Conservation (phyloP, 2,113 vertebrate species). For the Cranoglanis bouderius region DNA sequence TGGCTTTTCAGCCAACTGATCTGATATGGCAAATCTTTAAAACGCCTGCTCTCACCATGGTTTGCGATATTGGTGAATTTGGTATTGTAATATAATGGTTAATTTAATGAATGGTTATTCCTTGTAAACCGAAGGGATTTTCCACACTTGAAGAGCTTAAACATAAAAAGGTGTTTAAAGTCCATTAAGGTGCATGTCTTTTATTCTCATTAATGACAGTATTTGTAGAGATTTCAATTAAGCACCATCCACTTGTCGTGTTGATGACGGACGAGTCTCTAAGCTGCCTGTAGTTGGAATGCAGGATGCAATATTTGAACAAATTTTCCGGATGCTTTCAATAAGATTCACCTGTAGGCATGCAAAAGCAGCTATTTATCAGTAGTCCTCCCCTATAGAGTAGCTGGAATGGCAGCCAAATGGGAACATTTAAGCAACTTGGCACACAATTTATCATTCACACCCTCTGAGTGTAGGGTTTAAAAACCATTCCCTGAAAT, state of each 20-base stretch:
- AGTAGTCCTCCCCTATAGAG: background rate
- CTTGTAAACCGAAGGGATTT: background rate
- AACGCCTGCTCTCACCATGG: background rate
- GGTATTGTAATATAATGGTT: background rate
- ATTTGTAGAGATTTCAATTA: background rate
- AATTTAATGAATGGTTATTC: background rate
- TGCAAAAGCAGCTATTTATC: background rate
- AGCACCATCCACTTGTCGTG: background rate
- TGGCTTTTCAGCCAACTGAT: background rate
- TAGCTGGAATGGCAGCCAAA: background rate
- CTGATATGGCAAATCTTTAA: background rate
- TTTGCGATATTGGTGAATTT: background rate
- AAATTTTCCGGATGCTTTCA: background rate
- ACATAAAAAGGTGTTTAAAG: background rate
- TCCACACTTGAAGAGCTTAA: background rate
- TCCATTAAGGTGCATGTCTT: background rate
- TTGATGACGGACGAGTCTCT: background rate
- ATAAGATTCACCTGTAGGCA: background rate
- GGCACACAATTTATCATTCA: background rate
- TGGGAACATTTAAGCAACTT: background rate
- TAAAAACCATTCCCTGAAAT: background rate
- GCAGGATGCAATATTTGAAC: background rate
- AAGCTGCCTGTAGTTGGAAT: background rate
- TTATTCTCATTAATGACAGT: background rate
- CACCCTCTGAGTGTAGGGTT: background rate